These are phyloP conservation scores for Oreochromis aureus DNA, from an alignment of 2,113 vertebrate species.

Conservation along the genomic window DNA sequence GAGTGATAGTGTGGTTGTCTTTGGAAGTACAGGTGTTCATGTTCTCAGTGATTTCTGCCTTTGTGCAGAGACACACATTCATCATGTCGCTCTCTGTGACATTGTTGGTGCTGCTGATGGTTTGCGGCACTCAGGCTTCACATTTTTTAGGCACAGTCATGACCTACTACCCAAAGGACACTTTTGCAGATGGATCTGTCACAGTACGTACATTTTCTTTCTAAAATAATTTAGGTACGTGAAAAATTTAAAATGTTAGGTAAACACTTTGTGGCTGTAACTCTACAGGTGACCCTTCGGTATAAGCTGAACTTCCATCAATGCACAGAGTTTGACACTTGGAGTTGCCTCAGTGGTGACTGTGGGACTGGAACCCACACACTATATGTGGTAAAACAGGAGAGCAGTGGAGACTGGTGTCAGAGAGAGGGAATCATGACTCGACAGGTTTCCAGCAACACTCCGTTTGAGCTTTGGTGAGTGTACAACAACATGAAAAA, in stretches of 20 bases:
- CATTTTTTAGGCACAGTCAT: background rate
- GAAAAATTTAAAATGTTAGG: rapidly evolving
- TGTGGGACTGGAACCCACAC: background rate
- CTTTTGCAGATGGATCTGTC: background rate
- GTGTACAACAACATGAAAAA: too few species aligned
- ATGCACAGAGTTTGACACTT: rapidly evolving
- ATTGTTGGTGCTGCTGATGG: background rate
- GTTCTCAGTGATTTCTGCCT: background rate
- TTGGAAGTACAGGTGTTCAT: background rate
- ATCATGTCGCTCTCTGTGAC: rapidly evolving
- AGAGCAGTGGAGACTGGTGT: background rate
- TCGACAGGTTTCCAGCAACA: background rate
- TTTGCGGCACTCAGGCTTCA: rapidly evolving
- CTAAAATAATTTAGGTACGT: background rate
- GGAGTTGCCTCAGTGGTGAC: rapidly evolving
- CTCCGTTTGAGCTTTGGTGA: too few species aligned
- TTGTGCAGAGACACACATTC: background rate
- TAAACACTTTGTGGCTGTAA: background rate
- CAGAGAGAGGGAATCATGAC: background rate
- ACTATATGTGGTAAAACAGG: rapidly evolving
- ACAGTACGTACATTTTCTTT: rapidly evolving
- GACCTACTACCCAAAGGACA: background rate
- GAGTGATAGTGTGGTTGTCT: background rate
- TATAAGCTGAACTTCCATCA: rapidly evolving
- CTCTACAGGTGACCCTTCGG: rapidly evolving